A percentile compares a stretch with the other conserved stretches of the same genome.
Evolutionary conservation across 92 coral and sea anemone species (phyloP).

Genomic region (Blastomussa wellsi): DNA sequence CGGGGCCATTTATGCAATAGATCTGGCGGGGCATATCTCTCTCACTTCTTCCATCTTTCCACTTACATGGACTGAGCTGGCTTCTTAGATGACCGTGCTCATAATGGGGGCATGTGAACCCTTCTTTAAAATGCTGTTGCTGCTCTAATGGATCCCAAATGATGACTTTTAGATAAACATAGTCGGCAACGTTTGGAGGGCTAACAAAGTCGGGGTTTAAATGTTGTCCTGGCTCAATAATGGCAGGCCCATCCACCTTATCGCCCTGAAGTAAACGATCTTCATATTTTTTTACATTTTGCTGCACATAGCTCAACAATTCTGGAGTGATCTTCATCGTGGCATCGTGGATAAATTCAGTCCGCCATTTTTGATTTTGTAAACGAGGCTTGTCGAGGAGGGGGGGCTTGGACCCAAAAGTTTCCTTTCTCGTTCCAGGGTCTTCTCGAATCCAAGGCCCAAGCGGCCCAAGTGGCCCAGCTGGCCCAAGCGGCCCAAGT

Average conservation of each 20-base stretch:
- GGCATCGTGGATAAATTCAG: not conserved
- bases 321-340: constrained; percentile 29
- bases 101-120: constrained; percentile 39
- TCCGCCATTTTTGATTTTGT: constrained; percentile 2
- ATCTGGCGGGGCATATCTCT: constrained; percentile 41
- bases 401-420: constrained; percentile 4
- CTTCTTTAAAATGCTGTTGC: not conserved
- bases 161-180: constrained; percentile 27
- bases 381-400: not conserved
- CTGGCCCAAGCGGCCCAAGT: not conserved
- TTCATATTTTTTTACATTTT: constrained; percentile 22
- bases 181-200: constrained; percentile 13
- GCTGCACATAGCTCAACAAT: constrained; percentile 22
- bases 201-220: constrained; percentile 17
- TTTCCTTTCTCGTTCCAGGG: constrained; percentile 5
- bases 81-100: constrained; percentile 20
- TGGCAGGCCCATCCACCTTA: constrained; percentile 24
- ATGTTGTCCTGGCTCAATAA: constrained; percentile 18
- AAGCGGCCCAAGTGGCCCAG: not conserved
- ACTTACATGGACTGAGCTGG: constrained; percentile 15
- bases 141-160: constrained; percentile 29
- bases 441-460: not conserved
- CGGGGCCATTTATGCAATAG: constrained; percentile 27
- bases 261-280: constrained; percentile 20
- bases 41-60: constrained; percentile 43